Evolutionary conservation across 2,888 invertebrate genomes (phyloP).

Genomic region (Yponomeuta sedellus): DNA sequence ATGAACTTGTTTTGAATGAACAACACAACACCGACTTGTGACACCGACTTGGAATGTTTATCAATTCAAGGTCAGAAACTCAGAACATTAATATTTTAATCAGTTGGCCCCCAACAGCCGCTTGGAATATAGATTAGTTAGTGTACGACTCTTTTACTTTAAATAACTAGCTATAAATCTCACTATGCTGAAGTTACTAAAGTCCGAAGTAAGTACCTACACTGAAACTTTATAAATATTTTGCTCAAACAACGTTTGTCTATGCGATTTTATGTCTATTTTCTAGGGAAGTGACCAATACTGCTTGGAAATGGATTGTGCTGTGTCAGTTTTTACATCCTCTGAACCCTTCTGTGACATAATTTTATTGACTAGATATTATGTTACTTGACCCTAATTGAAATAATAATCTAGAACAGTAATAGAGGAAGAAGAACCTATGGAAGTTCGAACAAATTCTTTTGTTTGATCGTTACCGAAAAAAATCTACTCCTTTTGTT

Average conservation of each 20-base stretch:
- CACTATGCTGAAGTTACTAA: slow-evolving; percentile 57
- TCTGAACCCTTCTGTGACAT: too few species aligned
- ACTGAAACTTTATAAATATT: slow-evolving; percentile 15
- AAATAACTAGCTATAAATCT: slow-evolving; percentile 13
- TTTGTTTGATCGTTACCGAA: too few species aligned
- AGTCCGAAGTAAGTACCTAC: slow-evolving; percentile 60
- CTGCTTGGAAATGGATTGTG: too few species aligned
- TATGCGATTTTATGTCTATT: too few species aligned
- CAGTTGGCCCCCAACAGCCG: slow-evolving; percentile 49
- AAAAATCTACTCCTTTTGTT: too few species aligned
- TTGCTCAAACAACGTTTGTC: slow-evolving; percentile 1
- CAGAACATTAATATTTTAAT: slow-evolving; percentile 63
- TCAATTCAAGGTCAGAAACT: slow-evolving; percentile 73
- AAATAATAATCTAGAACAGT: too few species aligned
- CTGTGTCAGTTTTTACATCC: too few species aligned
- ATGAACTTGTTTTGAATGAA: slow-evolving; percentile 1
- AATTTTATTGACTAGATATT: too few species aligned
- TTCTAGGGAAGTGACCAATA: too few species aligned
- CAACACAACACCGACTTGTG: background rate
- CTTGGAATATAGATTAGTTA: slow-evolving; percentile 26
- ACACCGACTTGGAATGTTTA: slow-evolving; percentile 35
- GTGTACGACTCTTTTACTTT: background rate
- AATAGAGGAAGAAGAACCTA: too few species aligned
- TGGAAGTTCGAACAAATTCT: too few species aligned
- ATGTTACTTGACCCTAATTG: too few species aligned